phyloP scores from a whole-genome alignment of 2,113 vertebrate genomes.

The Reinhardtius hippoglossoides region DNA sequence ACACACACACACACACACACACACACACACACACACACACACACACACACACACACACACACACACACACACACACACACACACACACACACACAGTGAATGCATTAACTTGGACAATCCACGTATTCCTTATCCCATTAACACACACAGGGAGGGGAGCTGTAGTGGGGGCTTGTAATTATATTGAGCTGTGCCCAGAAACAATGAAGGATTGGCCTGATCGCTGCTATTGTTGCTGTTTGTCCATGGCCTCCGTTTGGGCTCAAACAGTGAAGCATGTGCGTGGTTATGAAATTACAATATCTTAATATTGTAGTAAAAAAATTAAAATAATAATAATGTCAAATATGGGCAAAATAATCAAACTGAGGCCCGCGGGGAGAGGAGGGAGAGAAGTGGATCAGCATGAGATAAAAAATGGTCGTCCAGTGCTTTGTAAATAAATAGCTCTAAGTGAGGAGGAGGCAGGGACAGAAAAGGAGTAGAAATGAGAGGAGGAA shows the following conservation, averaged over 20 bases:
- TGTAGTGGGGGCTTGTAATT: constrained; percentile 2
- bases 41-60: too few relatives aligned
- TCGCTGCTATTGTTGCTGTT: constrained; percentile 32
- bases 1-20: too few relatives aligned
- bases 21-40: constrained; percentile 1
- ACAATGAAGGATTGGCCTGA: constrained; percentile 45
- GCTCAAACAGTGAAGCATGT: background rate
- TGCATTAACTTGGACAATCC: constrained; percentile 63
- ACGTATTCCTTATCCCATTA: constrained; percentile 62
- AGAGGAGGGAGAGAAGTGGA: constrained; percentile 6
- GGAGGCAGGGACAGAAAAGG: constrained; percentile 19
- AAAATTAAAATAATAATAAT: constrained; percentile 9
- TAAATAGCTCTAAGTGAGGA: constrained; percentile 50
- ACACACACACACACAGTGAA: constrained; percentile 26
- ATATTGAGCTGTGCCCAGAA: constrained; percentile 28
- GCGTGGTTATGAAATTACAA: constrained; percentile 5
- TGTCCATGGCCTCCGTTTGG: background rate
- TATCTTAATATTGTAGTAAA: background rate
- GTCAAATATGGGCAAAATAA: background rate
- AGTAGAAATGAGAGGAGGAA: constrained; percentile 4
- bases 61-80: too few relatives aligned
- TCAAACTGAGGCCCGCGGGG: background rate
- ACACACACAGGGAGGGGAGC: background rate
- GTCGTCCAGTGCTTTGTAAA: constrained; percentile 59
- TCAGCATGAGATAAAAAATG: constrained; percentile 8